phyloP scores from a whole-genome alignment of 2,797 vertebrate species.

The Eleutherodactylus coqui region DNA sequence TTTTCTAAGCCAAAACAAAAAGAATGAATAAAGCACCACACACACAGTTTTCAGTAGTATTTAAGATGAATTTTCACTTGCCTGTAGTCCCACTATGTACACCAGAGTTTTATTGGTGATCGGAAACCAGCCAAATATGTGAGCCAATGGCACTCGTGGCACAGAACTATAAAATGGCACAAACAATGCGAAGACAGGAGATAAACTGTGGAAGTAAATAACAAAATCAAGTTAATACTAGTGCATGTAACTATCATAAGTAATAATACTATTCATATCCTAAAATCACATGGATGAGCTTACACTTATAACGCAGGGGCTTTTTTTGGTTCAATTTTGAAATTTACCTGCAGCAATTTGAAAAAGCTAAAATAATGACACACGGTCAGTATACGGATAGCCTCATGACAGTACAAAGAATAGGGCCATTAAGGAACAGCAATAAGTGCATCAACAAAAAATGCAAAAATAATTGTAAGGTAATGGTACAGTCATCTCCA shows the following conservation, averaged over 20 bases:
- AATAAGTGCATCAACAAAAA: too few species aligned
- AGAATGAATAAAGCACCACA: not conserved
- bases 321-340: too few species aligned
- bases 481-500: too few species aligned
- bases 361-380: not conserved
- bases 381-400: not conserved
- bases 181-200: conserved; percentile 92
- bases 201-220: conserved; percentile 80
- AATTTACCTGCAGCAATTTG: too few species aligned
- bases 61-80: conserved; percentile 69
- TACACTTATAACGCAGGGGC: not conserved
- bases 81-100: conserved; percentile 90
- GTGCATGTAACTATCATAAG: not conserved
- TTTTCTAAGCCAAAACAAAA: not conserved
- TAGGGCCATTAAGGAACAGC: not conserved
- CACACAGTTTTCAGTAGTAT: too few species aligned
- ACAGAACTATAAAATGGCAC: conserved; percentile 95
- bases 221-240: not conserved
- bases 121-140: conserved; percentile 87
- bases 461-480: not conserved
- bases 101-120: conserved; percentile 97
- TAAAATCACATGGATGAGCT: not conserved
- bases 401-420: not conserved
- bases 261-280: not conserved
- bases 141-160: conserved; percentile 90